Evolutionary conservation across 2,113 vertebrate genomes (phyloP).

Genomic region (Conger conger): DNA sequence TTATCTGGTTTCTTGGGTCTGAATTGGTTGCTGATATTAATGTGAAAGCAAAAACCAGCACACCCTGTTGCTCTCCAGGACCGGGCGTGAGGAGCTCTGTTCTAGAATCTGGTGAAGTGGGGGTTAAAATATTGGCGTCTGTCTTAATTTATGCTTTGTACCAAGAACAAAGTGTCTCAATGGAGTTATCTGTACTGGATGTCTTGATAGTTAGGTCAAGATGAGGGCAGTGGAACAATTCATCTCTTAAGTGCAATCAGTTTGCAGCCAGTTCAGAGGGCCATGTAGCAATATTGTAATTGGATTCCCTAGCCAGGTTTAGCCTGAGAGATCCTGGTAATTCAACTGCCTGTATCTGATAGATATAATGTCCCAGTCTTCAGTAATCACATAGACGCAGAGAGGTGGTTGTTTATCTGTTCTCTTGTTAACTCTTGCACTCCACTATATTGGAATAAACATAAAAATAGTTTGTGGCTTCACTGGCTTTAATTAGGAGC

Average conservation of each 20-base stretch:
- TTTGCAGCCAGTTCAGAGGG: not conserved
- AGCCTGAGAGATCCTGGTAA: not conserved
- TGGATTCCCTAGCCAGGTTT: not conserved
- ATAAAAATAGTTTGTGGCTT: conserved; percentile 6
- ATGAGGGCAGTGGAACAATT: not conserved
- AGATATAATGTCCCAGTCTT: conserved; percentile 9
- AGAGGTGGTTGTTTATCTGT: not conserved
- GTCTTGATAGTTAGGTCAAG: not conserved
- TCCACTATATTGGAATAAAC: not conserved
- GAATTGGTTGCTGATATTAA: too few species aligned
- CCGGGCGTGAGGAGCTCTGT: too few species aligned
- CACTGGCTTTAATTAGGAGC: not conserved
- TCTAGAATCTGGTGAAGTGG: not conserved
- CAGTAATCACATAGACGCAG: not conserved
- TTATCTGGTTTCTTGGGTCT: too few species aligned
- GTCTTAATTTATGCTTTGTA: not conserved
- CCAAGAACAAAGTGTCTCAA: not conserved
- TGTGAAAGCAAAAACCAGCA: too few species aligned
- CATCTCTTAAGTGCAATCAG: not conserved
- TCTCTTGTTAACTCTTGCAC: not conserved
- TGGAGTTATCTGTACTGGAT: not conserved
- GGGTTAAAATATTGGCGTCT: not conserved
- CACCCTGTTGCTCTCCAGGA: too few species aligned
- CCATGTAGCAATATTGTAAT: not conserved
- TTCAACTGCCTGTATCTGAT: not conserved